Evolutionary conservation across 2,888 invertebrate species (phyloP).

Genomic region (Tachystola acroxantha): DNA sequence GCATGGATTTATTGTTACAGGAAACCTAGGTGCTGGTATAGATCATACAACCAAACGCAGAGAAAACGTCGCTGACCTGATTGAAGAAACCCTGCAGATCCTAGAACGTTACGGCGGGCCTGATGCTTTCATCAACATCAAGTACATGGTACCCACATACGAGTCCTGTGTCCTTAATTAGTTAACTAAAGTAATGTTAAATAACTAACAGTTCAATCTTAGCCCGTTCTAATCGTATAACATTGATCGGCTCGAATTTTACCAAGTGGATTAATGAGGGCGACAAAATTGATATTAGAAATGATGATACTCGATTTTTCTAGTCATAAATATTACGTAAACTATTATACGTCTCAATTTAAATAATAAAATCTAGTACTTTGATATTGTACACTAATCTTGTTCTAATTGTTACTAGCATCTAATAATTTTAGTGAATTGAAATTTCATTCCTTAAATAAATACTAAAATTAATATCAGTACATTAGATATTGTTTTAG

Average conservation of each 20-base stretch:
- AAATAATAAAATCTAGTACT: no score
- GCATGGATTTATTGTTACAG: constrained; percentile 77
- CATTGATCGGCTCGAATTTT: no score
- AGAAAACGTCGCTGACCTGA: constrained; percentile 93
- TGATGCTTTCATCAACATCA: constrained; percentile 98
- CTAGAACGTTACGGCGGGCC: constrained; percentile 96
- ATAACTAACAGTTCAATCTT: background rate
- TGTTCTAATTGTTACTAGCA: no score
- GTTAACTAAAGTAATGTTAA: background rate
- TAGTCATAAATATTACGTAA: no score
- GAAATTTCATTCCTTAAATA: background rate
- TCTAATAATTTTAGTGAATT: background rate
- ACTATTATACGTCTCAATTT: no score
- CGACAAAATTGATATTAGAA: no score
- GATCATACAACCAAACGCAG: constrained; percentile 93
- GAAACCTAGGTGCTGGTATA: constrained; percentile 92
- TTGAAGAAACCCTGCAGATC: constrained; percentile 94
- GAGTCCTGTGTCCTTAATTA: constrained; percentile 93
- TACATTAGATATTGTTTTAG: background rate
- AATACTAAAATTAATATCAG: background rate
- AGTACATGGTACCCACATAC: constrained; percentile 98
- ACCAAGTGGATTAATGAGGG: no score
- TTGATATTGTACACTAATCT: background rate
- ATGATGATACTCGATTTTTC: no score
- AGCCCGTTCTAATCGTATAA: no score